Percentiles rank a stretch among this genome's conserved stretches.
Evolutionary conservation across 2,888 invertebrate species (phyloP).

Genomic region (Noctua janthina): DNA sequence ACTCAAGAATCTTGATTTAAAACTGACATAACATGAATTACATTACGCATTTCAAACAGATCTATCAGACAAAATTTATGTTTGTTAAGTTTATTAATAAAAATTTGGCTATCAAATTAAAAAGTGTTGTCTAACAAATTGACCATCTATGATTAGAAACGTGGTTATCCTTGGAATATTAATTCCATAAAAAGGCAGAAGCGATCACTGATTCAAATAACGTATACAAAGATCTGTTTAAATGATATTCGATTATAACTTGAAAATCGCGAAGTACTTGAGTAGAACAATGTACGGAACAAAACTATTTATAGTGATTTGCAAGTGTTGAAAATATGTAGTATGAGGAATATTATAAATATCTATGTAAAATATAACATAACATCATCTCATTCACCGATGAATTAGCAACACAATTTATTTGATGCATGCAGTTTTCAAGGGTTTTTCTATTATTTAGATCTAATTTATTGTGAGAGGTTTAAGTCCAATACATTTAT

Average conservation of each 20-base stretch:
- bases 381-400: not conserved
- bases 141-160: slow-evolving; percentile 20
- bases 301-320: not conserved
- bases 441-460: not conserved
- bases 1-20: not conserved
- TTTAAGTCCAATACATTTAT: not conserved
- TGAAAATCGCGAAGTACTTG: slow-evolving; percentile 8
- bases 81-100: not conserved
- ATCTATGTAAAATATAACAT: not conserved
- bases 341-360: not conserved
- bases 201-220: slow-evolving; percentile 39
- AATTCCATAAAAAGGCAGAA: slow-evolving; percentile 31
- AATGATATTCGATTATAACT: slow-evolving; percentile 46
- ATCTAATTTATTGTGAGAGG: not conserved
- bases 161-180: slow-evolving; percentile 25
- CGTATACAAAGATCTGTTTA: slow-evolving; percentile 34
- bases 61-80: not conserved
- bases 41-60: not conserved
- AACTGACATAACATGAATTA: not conserved
- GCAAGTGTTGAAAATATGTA: not conserved
- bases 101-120: not conserved
- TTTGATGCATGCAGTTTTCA: not conserved
- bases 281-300: not conserved
- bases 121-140: slow-evolving; percentile 2
- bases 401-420: not conserved